Evolutionary conservation across 2,888 invertebrate genomes (phyloP), one percentile per base, ranked within the genome.

Genomic region (Harpagoxenus sublaevis): DNA sequence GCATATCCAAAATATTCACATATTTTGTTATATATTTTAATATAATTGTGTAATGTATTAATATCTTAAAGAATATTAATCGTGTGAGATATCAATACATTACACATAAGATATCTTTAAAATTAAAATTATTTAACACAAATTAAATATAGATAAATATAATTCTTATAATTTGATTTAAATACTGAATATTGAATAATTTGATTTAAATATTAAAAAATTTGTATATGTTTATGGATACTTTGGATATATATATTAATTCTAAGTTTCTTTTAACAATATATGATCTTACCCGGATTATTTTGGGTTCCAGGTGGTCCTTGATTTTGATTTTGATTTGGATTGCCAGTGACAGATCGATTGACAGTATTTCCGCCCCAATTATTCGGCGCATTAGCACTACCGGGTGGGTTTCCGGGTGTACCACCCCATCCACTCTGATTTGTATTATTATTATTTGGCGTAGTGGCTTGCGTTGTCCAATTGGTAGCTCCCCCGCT

Each of bases 401-500:
- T 92, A 15, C 93, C 94, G 3, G 94, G 89, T 55, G 93, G 92
- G 87, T 94, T 94, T 5, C 93, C 93, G 3, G 95, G 92, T 81
- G 94, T 93, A 86, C 95, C 95, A 89, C 96, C 96, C 96, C 96
- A 96, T 91, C 96, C 96, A 83, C 95, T 95, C 86, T 96, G 94
- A 68, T 93, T 93, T 9, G 96, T 96, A 93, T 96, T 96, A 94
- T 96, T 97, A 88, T 95, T 95, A 91, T 95, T 95, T 89, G 96
- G 95, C 94, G 97, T 97, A 92, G 97, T 96, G 60, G 97, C 95
- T 81, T 97, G 97, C 70, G 97, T 97, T 86, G 97, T 97, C 98
- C 98, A 98, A 89, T 97, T 97, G 84, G 97, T 96, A 84, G 97
- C 97, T 77, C 95, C 95, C 89, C 96, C 96, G 86, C 97, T 97